Evolutionary conservation across 2,888 invertebrate species (phyloP), one percentile per base, ranked within the genome.

Genomic region (Eupelmus urozonus): DNA sequence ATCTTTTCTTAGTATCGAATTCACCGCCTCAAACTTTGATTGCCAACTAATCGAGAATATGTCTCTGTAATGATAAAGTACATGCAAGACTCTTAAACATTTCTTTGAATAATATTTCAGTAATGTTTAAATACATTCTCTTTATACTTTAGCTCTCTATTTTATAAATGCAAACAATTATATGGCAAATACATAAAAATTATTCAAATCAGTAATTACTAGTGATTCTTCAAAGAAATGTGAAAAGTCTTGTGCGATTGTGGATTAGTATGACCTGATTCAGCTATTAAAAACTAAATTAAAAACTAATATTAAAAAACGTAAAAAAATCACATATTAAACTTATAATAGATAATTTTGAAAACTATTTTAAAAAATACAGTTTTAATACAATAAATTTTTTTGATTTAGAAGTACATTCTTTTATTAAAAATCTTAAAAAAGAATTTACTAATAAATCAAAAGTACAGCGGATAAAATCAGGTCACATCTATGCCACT

Each of bases 31-130:
- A 60, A 60, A 62, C 62, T 79, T 78, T 71, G 76, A 77, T 78
- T 69, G 67, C 62, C 71, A 72, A 72, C 27, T 71, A 53, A 63
- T 67, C 29, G 63, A 79, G 42, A 73, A 65, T 60, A 73, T 60
- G 25, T 40, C 11, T 78, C 29, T 59, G 34, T 65, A 75, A 69
- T 62, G 2, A 70, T 57, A 63, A 49, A 57, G 20, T 70, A 71
- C 40, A 74, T 57, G 63, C 29, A 73, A 66, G 55, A 78, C 25
- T 70, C 34, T 27, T 53, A 65, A 63, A 55, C 42, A 71, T 63
- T 79, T 75, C 70, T 75, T 79, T 79, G 42, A 78, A 70, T 34
- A 69, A 59, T 59, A 57, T 59, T 66, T 40, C 13, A 66, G n/a
- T 34, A 57, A 40, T 18, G 13, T 51, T 51, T n/a, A n/a, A n/a